phyloP scores from a whole-genome alignment of 2,888 invertebrate genomes.

The Penaeus monodon region DNA sequence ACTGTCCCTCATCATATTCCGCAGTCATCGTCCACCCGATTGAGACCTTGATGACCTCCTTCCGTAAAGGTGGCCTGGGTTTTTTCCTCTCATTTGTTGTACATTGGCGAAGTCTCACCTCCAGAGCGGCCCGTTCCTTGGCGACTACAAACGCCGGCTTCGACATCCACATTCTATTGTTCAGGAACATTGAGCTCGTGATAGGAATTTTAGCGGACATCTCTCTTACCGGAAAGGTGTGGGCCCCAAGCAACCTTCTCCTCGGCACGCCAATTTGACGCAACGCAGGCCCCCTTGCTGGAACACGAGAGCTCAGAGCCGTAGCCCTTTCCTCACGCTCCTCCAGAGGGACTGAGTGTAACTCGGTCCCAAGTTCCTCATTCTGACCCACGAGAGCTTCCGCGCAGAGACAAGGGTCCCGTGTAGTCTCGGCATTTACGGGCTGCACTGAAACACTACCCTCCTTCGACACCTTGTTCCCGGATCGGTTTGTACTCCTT shows the following conservation, averaged over 20 bases:
- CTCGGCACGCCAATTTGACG: slow-evolving; percentile 1
- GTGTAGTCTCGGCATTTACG: not conserved
- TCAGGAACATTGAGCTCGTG: not conserved
- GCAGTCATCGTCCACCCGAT: too few species aligned
- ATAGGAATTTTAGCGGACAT: not conserved
- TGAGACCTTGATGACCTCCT: not conserved
- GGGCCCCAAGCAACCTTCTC: slow-evolving; percentile 14
- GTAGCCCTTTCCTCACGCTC: slow-evolving; percentile 14
- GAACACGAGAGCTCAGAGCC: not conserved
- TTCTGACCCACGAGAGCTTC: slow-evolving; percentile 19
- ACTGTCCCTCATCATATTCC: too few species aligned
- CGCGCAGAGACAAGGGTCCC: not conserved
- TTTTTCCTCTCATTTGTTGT: not conserved
- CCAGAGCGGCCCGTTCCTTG: not conserved
- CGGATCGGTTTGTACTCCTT: slow-evolving; percentile 21
- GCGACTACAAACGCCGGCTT: slow-evolving; percentile 25
- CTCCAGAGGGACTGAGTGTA: slow-evolving; percentile 3
- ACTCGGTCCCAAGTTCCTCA: not conserved
- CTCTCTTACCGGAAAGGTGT: not conserved
- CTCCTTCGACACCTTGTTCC: slow-evolving; percentile 10
- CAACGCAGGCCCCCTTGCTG: not conserved
- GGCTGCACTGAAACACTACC: not conserved
- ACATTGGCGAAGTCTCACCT: slow-evolving; percentile 8
- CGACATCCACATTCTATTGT: slow-evolving; percentile 27
- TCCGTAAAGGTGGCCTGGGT: not conserved